Evolutionary conservation across 1,140 invertebrate species (phyloP).

Genomic region (Archivesica marissinica): DNA sequence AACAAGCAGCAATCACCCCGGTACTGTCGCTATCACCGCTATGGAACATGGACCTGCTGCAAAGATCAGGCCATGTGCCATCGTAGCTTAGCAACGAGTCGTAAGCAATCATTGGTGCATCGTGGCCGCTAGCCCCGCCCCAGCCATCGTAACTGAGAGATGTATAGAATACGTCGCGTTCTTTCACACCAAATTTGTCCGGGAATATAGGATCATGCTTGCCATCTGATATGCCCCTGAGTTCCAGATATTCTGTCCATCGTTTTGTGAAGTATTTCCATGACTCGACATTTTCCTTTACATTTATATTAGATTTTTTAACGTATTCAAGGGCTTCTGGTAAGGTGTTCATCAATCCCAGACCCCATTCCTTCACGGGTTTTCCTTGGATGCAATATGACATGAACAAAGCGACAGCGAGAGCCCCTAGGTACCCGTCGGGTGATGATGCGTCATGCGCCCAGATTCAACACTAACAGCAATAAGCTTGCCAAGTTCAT

Average conservation of each 20-base stretch:
- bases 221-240: slow-evolving; percentile 69
- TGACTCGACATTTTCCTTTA: slow-evolving; percentile 11
- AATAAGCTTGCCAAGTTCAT: slow-evolving; percentile 78
- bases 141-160: slow-evolving; percentile 74
- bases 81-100: slow-evolving; percentile 20
- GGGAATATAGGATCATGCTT: slow-evolving; percentile 74
- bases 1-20: slow-evolving; percentile 37
- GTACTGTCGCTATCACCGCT: slow-evolving; percentile 83
- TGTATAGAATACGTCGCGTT: slow-evolving; percentile 79
- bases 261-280: slow-evolving; percentile 72
- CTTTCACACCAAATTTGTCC: slow-evolving; percentile 72
- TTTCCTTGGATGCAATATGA: slow-evolving; percentile 80
- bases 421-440: slow-evolving; percentile 81
- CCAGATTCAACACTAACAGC: slow-evolving; percentile 80
- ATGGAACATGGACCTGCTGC: slow-evolving; percentile 78
- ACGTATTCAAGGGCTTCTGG: slow-evolving; percentile 74
- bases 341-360: slow-evolving; percentile 73
- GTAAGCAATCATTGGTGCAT: slow-evolving; percentile 81
- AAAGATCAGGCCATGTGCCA: slow-evolving; percentile 8
- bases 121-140: slow-evolving; percentile 79
- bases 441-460: slow-evolving; percentile 83
- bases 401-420: slow-evolving; percentile 81
- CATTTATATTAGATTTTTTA: slow-evolving; percentile 59
- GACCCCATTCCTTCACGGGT: slow-evolving; percentile 76
- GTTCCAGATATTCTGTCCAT: slow-evolving; percentile 77